These are phyloP conservation scores for Periphyllus acericola DNA, from an alignment of 2,888 invertebrate species.

Conservation along the genomic window DNA sequence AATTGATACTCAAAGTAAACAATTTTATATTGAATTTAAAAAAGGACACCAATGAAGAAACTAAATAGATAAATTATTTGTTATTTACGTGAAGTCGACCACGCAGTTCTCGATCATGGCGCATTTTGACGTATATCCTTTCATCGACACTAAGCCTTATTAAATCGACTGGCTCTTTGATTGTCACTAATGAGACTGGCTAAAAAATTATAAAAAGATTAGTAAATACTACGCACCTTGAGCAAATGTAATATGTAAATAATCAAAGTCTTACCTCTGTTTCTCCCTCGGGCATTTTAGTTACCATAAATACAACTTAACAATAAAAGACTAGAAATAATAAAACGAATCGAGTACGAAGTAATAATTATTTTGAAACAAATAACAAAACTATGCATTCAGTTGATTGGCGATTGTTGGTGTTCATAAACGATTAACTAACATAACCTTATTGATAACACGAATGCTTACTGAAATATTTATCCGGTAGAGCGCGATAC, in stretches of 20 bases:
- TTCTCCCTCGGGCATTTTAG: slow-evolving; percentile 58
- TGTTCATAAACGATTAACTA: neutral
- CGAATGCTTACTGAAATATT: neutral
- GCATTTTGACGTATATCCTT: slow-evolving; percentile 98
- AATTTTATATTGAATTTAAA: neutral
- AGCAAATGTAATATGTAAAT: neutral
- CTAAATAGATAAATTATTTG: neutral
- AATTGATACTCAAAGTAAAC: too few species aligned
- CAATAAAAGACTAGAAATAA: neutral
- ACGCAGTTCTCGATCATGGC: slow-evolving; percentile 95
- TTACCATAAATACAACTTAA: slow-evolving; percentile 48
- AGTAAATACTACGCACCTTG: neutral
- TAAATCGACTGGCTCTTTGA: slow-evolving; percentile 97
- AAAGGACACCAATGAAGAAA: too few species aligned
- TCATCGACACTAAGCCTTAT: slow-evolving; percentile 97
- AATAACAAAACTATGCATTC: neutral
- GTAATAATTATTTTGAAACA: neutral
- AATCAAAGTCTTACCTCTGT: slow-evolving; percentile 39
- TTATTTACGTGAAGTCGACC: slow-evolving; percentile 89
- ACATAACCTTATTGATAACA: slow-evolving; percentile 26
- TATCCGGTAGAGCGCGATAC: neutral
- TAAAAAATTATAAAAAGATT: neutral
- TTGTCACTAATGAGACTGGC: slow-evolving; percentile 73
- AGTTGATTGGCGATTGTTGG: too few species aligned
- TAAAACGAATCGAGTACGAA: neutral